A percentile compares a stretch with the other conserved stretches of the same genome.
Evolutionary conservation across 2,797 vertebrate species (phyloP).

Genomic region (Rhynchotus rufescens): DNA sequence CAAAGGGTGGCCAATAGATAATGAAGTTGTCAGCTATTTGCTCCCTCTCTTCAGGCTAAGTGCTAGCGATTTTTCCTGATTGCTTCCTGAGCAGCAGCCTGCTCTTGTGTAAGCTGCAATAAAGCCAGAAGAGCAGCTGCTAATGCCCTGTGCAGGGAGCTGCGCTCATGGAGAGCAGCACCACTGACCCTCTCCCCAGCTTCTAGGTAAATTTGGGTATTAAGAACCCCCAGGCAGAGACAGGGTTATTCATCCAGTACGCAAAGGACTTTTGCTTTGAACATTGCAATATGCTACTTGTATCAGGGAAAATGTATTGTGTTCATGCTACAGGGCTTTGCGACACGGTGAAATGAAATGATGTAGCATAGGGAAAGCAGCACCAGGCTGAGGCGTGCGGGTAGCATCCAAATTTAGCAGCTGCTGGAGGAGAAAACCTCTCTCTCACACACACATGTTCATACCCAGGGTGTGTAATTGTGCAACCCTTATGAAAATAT

Average conservation of each 20-base stretch:
- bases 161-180: not conserved
- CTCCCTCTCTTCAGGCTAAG: not conserved
- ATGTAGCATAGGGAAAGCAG: not conserved
- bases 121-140: not conserved
- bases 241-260: not conserved
- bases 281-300: not conserved
- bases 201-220: not conserved
- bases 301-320: not conserved
- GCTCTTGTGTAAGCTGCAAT: rapidly evolving
- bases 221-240: not conserved
- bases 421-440: not conserved
- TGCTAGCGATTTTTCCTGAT: not conserved
- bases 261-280: not conserved
- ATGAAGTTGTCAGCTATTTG: not conserved
- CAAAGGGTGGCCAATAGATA: not conserved
- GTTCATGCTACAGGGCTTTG: not conserved
- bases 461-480: not conserved
- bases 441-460: rapidly evolving
- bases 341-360: not conserved
- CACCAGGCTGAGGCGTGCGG: not conserved
- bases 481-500: not conserved
- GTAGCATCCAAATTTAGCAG: too few species aligned
- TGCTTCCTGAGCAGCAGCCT: rapidly evolving
- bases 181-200: rapidly evolving
- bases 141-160: not conserved